Conservation (phyloP, 2,113 vertebrate genomes). For the Turdus rufiventris region DNA sequence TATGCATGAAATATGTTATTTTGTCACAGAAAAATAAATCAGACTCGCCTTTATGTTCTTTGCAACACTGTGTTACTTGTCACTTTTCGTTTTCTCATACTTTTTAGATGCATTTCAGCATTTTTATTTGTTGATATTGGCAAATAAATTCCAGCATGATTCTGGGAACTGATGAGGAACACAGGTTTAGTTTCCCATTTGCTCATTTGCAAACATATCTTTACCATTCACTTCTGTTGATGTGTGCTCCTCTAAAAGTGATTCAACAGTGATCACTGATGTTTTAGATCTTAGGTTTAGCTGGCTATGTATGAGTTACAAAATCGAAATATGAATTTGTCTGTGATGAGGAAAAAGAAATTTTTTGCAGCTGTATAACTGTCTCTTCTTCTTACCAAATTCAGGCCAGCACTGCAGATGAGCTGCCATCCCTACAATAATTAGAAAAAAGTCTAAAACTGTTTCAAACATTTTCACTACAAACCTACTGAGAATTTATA, state of each 20-base stretch:
- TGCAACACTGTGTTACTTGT: background rate
- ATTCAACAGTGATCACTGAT: background rate
- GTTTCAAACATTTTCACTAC: background rate
- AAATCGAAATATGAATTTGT: background rate
- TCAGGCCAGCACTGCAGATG: background rate
- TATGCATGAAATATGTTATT: background rate
- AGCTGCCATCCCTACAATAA: rapidly evolving
- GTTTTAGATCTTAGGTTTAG: background rate
- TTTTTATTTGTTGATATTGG: background rate
- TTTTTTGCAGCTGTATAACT: background rate
- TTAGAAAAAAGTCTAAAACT: background rate
- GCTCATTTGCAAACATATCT: background rate
- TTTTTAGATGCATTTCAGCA: background rate
- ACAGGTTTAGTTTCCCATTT: background rate
- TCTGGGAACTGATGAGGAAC: background rate
- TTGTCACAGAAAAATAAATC: background rate
- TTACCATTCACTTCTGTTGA: background rate
- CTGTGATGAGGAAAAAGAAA: background rate
- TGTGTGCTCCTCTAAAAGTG: background rate
- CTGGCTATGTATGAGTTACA: background rate
- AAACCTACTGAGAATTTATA: background rate
- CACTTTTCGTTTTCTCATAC: background rate
- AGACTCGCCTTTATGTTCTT: background rate
- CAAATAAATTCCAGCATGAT: background rate
- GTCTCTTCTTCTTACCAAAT: background rate